Percentiles rank a stretch among this genome's conserved stretches.
These are phyloP conservation scores for Sciurus carolinensis DNA, from an alignment of 2,797 vertebrate genomes.

Conservation along the genomic window DNA sequence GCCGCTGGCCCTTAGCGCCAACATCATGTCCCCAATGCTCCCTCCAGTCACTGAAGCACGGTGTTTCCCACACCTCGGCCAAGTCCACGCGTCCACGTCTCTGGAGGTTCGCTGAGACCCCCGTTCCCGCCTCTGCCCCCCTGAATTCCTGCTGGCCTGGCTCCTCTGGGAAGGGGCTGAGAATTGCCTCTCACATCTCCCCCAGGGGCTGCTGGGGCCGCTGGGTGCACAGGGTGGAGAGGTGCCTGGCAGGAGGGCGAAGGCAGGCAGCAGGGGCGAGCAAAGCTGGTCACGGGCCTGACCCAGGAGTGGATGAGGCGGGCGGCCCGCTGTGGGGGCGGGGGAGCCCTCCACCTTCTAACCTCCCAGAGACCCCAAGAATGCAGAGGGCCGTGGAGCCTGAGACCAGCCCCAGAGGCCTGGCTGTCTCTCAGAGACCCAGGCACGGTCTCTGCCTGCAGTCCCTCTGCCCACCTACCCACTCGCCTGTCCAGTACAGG, in stretches of 20 bases:
- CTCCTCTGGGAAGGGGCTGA: background rate
- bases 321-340: background rate
- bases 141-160: background rate
- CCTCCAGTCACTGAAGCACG: background rate
- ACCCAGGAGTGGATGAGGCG: background rate
- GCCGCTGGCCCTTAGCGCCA: background rate
- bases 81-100: background rate
- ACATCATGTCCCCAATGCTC: too few relatives aligned
- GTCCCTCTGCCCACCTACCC: background rate
- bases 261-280: background rate
- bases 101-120: background rate
- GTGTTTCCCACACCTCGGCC: background rate
- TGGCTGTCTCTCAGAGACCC: background rate
- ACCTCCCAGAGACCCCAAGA: background rate
- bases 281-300: background rate
- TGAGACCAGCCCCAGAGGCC: background rate
- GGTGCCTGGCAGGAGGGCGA: background rate
- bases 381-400: background rate
- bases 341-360: background rate
- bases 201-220: background rate
- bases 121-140: too few relatives aligned
- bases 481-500: background rate
- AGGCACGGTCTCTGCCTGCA: background rate
- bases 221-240: background rate
- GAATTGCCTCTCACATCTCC: background rate